These are phyloP conservation scores for Enteromius radiatus DNA, from an alignment of 2,797 vertebrate species.

Conservation along the genomic window DNA sequence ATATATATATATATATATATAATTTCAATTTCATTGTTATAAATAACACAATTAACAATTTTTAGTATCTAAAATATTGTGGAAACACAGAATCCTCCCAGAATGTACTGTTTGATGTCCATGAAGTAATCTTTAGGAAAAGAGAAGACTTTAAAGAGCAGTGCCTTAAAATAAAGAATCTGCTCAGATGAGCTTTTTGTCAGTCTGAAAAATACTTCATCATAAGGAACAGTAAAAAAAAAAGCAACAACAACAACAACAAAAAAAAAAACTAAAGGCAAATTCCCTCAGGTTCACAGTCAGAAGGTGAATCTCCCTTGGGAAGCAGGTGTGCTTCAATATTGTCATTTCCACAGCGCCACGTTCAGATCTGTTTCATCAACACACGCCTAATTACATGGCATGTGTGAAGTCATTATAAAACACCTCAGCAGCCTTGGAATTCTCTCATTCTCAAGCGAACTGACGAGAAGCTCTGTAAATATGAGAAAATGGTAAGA, in stretches of 20 bases:
- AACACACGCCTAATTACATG: slow-evolving; percentile 65
- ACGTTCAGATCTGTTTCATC: slow-evolving; percentile 59
- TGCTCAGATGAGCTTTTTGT: background rate
- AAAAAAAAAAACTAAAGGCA: background rate
- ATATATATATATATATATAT: background rate
- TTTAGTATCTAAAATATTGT: background rate
- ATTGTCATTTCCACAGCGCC: slow-evolving; percentile 50
- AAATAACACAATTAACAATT: background rate
- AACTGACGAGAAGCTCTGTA: slow-evolving; percentile 42
- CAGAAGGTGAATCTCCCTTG: slow-evolving; percentile 10
- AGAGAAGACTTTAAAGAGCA: background rate
- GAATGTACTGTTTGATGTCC: background rate
- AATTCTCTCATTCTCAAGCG: slow-evolving; percentile 17
- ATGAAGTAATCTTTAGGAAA: background rate
- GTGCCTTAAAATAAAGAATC: background rate
- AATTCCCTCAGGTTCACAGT: slow-evolving; percentile 24
- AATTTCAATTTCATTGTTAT: background rate
- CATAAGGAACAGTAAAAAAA: background rate
- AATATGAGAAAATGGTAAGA: slow-evolving; percentile 46
- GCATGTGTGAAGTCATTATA: slow-evolving; percentile 53
- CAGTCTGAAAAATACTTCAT: background rate
- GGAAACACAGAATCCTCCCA: background rate
- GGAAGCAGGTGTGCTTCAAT: slow-evolving; percentile 44
- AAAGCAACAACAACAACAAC: too few relatives aligned
- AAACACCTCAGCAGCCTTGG: slow-evolving; percentile 35